Base-by-base conservation (phyloP, 2,113 vertebrate genomes). In the Ibidorhyncha struthersii region DNA sequence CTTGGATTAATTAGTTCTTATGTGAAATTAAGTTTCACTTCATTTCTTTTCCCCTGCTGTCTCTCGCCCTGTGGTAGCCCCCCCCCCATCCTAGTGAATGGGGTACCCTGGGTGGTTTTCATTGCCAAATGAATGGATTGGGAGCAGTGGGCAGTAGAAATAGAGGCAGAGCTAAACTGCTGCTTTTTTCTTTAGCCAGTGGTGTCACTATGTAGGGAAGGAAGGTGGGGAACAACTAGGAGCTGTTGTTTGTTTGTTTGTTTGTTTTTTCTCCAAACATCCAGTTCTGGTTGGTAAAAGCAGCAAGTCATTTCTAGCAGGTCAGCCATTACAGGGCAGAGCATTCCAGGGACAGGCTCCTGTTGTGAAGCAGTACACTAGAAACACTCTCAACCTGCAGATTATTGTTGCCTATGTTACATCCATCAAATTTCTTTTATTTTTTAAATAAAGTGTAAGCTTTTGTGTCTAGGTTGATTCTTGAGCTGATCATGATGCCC, bases 41-140 rank as follows among this genome's bases (percentile, higher is more conserved):
- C 1, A 20, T 47, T 56, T 86, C 15, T 72, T 71, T 70, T 36
- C 20, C 40, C 3, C 12, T 34, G 10, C 17, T 32, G 8, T 21
- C n/a, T 73, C 59, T 61, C 1, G 0, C 19, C 12, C 10, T 27
- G 1, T 58, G 30, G 4, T 86, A 29, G 14, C 5, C 14, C 43
- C 41, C 43, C 43, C 43, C 17, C 2, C 18, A 9, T 53, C 20
- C 22, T 30, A 41, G 40, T 58, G 20, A 78, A 38, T 0, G 2
- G 34, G 49, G 14, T 84, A 29, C 14, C 18, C 9, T 34, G 11
- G 3, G 4, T 63, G 14, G 36, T 58, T 72, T 66, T 62, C 23
- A 30, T 71, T 52, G 29, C 12, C 21, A 72, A 32, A 25, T 27
- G 12, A 76, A 49, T 25, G 20, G 23, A 7, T 2, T 41, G 9